Evolutionary conservation across 2,888 invertebrate genomes (phyloP), one percentile per base, ranked within the genome.

Genomic region (Plebejus anna): DNA sequence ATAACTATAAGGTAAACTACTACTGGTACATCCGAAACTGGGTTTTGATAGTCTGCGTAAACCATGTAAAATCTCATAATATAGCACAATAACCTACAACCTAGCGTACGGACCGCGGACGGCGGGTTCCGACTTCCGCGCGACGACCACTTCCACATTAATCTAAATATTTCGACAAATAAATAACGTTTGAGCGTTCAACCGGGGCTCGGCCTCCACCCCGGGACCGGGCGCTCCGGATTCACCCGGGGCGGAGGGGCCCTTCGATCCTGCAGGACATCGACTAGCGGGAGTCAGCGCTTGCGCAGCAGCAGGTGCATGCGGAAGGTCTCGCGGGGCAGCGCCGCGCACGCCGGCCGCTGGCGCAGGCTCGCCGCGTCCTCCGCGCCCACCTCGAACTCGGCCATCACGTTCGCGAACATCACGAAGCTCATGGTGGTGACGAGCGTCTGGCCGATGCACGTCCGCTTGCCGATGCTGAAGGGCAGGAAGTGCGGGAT

Each of bases 401-500:
- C 94, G 81, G 96, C 96, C 77, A 97, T 89, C 1, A 97, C 92
- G 59, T 96, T 96, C 0, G 97, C 96, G 70, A 97, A 90, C 86
- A 97, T 94, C 0, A 97, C 95, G 82, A 97, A 97, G 75, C 96
- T 95, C 90, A 96, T 97, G 1, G 96, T 96, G 22, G 96, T 96
- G 0, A 98, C 96, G 73, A 98, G 89, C 61, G 96, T 96, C 83
- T 97, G 97, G 0, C 98, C 98, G 78, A 98, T 96, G 84, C 98
- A 98, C 0, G 97, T 97, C n/a, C 98, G 90, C 84, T 96, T 97
- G 7, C 98, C 98, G 70, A 97, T 97, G 84, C 97, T 97, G 88
- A 98, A 98, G 0, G 98, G 98, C 13, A 98, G 90, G 84, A 97
- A 98, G 84, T 97, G 96, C 0, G 96, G 95, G 11, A 95, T 94